phyloP scores from a whole-genome alignment of 2,113 vertebrate genomes.

The Oreocharis arfaki region DNA sequence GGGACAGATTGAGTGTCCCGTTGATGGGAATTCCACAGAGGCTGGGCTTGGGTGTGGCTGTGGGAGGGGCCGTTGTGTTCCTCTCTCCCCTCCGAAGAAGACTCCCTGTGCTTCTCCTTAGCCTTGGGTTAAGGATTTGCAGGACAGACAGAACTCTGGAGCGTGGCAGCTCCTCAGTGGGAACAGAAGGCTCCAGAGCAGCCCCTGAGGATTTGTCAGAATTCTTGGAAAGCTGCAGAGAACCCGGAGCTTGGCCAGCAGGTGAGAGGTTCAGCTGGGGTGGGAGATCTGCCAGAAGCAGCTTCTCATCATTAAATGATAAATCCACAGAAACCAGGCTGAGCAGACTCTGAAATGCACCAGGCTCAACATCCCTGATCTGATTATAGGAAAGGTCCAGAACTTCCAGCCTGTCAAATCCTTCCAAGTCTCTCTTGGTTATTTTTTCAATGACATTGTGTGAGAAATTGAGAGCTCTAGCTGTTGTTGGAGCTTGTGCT shows the following conservation, averaged over 20 bases:
- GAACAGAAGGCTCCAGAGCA: not conserved
- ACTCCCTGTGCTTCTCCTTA: not conserved
- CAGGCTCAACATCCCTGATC: not conserved
- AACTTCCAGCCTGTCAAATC: not conserved
- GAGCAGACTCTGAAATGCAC: not conserved
- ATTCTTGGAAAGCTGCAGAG: not conserved
- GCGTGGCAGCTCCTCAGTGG: rapidly evolving
- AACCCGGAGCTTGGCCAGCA: rapidly evolving
- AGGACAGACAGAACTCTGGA: not conserved
- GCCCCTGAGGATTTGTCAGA: not conserved
- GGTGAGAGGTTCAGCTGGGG: not conserved
- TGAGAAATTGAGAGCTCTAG: constrained; percentile 29
- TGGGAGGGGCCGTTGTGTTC: not conserved
- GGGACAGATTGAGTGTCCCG: not conserved
- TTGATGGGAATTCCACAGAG: not conserved
- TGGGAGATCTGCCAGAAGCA: not conserved
- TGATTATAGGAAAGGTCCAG: constrained; percentile 24
- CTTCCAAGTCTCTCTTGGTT: constrained; percentile 3
- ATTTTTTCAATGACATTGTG: constrained; percentile 16
- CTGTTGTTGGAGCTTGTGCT: not conserved
- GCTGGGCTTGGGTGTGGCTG: not conserved
- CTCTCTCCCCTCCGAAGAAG: not conserved
- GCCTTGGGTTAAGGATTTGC: not conserved
- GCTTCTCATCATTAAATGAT: not conserved
- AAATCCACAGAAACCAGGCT: constrained; percentile 5